Evolutionary conservation across 1,140 invertebrate species (phyloP).

Genomic region (Halictus rubicundus): DNA sequence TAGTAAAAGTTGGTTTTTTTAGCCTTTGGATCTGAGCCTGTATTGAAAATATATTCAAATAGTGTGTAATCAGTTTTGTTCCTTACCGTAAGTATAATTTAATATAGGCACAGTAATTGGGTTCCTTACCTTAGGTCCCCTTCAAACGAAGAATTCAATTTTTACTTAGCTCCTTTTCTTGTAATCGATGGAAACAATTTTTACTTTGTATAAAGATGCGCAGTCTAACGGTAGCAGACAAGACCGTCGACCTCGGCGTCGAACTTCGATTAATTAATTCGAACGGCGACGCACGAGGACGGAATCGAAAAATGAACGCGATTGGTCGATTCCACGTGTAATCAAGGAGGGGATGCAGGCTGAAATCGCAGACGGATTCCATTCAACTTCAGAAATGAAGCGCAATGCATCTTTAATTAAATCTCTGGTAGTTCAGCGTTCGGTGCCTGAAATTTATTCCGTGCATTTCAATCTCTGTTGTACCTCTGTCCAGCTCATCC

Average conservation of each 20-base stretch:
- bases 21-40: too few species aligned
- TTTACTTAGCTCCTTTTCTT: too few species aligned
- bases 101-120: too few species aligned
- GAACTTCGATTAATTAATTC: conserved; percentile 50
- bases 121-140: too few species aligned
- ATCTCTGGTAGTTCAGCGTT: conserved; percentile 59
- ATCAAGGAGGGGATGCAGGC: conserved; percentile 55
- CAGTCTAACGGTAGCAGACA: too few species aligned
- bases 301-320: conserved; percentile 39
- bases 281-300: not conserved
- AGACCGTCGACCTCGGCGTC: not conserved
- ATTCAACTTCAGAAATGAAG: conserved; percentile 70
- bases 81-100: too few species aligned
- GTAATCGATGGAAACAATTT: too few species aligned
- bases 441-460: conserved; percentile 67
- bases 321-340: conserved; percentile 48
- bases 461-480: conserved; percentile 57
- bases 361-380: conserved; percentile 45
- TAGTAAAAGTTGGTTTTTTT: too few species aligned
- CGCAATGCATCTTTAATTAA: conserved; percentile 75
- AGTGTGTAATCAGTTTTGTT: too few species aligned
- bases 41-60: too few species aligned
- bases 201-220: too few species aligned
- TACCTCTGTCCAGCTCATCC: not conserved
- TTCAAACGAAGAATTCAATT: too few species aligned